These are phyloP conservation scores for Pseudolaguvia tuberculata DNA, from an alignment of 2,113 vertebrate species.

Conservation along the genomic window DNA sequence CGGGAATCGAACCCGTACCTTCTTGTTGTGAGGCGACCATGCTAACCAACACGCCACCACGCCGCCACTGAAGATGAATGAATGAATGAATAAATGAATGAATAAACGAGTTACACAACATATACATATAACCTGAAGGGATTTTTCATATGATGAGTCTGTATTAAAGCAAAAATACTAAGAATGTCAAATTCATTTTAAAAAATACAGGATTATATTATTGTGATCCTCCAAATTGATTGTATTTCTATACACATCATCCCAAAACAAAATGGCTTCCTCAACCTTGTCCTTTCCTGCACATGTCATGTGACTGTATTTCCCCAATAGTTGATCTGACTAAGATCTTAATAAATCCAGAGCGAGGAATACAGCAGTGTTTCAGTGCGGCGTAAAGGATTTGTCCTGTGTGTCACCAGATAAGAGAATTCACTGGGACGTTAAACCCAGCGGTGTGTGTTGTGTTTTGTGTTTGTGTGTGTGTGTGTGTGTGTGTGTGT, in stretches of 20 bases:
- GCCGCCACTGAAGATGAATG: no score
- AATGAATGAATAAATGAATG: no score
- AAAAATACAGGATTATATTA: background rate
- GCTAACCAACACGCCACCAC: no score
- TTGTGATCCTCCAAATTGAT: background rate
- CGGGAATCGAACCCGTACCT: no score
- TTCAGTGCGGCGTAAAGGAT: background rate
- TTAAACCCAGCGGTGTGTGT: slow-evolving; percentile 1
- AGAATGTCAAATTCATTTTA: background rate
- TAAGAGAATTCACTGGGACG: background rate
- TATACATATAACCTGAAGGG: no score
- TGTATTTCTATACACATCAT: background rate
- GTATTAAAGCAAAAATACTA: no score
- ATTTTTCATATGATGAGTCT: no score
- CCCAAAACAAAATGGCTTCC: background rate
- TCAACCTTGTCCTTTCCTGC: background rate
- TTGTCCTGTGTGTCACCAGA: background rate
- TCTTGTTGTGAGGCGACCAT: no score
- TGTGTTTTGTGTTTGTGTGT: background rate
- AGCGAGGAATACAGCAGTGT: background rate
- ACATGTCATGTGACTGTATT: background rate
- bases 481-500: background rate
- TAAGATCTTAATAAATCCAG: background rate
- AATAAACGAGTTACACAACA: no score
- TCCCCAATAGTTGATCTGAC: background rate